Conservation (phyloP, 2,888 invertebrate species). For the Dryobota labecula region DNA sequence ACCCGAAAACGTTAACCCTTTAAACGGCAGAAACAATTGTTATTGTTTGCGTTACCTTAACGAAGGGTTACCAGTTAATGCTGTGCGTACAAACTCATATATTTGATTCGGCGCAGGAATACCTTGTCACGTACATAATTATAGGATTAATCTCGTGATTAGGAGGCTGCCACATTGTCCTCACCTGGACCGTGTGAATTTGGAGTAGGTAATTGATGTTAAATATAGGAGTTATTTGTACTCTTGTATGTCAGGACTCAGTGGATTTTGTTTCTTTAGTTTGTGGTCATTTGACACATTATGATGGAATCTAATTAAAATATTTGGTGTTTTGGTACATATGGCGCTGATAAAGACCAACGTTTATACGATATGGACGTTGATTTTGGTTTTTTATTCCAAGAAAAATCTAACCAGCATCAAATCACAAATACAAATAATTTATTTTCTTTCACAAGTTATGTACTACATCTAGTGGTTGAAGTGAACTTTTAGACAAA, state of each 20-base stretch:
- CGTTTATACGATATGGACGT: no score
- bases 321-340: not conserved
- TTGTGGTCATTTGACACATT: not conserved
- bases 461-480: no score
- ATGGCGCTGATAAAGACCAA: not conserved
- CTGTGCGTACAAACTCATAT: slow-evolving; percentile 41
- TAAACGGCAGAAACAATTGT: slow-evolving; percentile 51
- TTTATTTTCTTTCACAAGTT: no score
- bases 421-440: no score
- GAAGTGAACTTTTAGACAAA: no score
- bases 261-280: not conserved
- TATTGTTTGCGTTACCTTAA: slow-evolving; percentile 60
- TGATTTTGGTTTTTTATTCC: no score
- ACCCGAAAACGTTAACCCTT: slow-evolving; percentile 51
- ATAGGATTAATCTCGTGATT: slow-evolving; percentile 51
- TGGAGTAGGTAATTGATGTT: slow-evolving; percentile 8
- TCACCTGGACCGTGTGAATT: slow-evolving; percentile 16
- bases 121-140: slow-evolving; percentile 56
- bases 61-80: slow-evolving; percentile 56
- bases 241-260: not conserved
- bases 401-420: no score
- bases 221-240: slow-evolving; percentile 3
- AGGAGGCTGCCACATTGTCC: slow-evolving; percentile 26
- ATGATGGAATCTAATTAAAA: not conserved
- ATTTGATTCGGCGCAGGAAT: slow-evolving; percentile 56